These are phyloP conservation scores for Anticlea derivata DNA, from an alignment of 2,888 invertebrate genomes.

Conservation along the genomic window DNA sequence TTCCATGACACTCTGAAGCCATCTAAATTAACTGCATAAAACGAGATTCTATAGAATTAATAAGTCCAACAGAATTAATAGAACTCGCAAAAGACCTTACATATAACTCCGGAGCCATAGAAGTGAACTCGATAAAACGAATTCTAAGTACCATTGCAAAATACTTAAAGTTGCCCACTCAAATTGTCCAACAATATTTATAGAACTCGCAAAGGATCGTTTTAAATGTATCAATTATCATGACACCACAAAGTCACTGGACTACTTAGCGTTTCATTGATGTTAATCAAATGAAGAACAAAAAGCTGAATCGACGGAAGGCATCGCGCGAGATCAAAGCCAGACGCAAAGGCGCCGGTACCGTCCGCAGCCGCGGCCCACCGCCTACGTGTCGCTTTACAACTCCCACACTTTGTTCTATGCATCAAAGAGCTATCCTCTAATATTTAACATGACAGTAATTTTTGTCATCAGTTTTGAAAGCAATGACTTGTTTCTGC, in stretches of 20 bases:
- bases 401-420: conserved; percentile 18
- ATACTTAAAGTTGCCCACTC: no score
- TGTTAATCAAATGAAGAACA: conserved; percentile 55
- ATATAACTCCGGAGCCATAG: no score
- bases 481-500: not conserved
- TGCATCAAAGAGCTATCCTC: conserved; percentile 17
- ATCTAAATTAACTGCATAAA: no score
- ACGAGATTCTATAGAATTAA: no score
- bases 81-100: conserved; percentile 20
- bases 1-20: no score
- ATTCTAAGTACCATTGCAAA: no score
- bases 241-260: conserved; percentile 25
- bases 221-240: conserved; percentile 24
- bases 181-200: conserved; percentile 4
- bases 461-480: conserved; percentile 3
- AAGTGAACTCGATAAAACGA: no score
- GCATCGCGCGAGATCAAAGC: conserved; percentile 60
- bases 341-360: conserved; percentile 54
- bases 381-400: conserved; percentile 10
- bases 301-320: conserved; percentile 65
- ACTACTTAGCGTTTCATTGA: conserved; percentile 31
- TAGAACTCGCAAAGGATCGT: conserved; percentile 19
- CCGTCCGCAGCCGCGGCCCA: conserved; percentile 24
- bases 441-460: not conserved
- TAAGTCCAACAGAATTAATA: not conserved